Conservation (phyloP, 1,140 invertebrate genomes). For the Hermetia illucens region DNA sequence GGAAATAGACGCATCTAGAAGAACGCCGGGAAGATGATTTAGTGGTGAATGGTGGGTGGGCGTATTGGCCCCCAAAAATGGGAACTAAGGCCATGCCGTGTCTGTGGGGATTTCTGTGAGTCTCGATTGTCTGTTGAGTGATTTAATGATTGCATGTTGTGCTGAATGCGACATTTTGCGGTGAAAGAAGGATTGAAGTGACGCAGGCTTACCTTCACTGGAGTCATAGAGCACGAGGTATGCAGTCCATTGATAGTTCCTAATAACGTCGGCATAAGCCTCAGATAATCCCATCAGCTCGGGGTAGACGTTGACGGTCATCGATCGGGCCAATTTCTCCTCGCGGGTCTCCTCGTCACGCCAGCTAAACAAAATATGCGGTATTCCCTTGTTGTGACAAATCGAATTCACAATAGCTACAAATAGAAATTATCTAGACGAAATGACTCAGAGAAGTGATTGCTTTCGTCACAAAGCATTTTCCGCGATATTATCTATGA, state of each 20-base stretch:
- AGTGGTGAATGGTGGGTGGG: too few species aligned
- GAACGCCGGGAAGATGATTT: too few species aligned
- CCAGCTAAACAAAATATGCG: constrained; percentile 55
- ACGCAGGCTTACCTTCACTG: constrained; percentile 46
- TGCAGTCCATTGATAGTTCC: constrained; percentile 59
- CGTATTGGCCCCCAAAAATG: too few species aligned
- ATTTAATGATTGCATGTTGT: too few species aligned
- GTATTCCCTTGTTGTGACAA: constrained; percentile 53
- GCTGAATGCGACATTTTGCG: neutral
- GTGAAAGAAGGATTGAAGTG: neutral
- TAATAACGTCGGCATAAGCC: constrained; percentile 56
- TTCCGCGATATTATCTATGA: neutral
- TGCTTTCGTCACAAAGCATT: neutral
- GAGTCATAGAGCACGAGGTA: constrained; percentile 74
- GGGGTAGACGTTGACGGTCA: constrained; percentile 60
- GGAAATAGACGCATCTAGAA: too few species aligned
- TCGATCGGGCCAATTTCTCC: constrained; percentile 32
- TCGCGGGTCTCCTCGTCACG: constrained; percentile 41
- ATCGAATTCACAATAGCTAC: constrained; percentile 53
- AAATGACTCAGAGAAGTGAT: too few species aligned
- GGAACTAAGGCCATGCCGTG: too few species aligned
- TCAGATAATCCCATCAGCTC: constrained; percentile 52
- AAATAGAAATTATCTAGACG: constrained; percentile 1
- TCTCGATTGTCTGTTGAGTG: too few species aligned
- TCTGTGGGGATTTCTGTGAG: too few species aligned